These are phyloP conservation scores for Microtus pennsylvanicus DNA, from an alignment of 2,113 vertebrate genomes.

Conservation along the genomic window DNA sequence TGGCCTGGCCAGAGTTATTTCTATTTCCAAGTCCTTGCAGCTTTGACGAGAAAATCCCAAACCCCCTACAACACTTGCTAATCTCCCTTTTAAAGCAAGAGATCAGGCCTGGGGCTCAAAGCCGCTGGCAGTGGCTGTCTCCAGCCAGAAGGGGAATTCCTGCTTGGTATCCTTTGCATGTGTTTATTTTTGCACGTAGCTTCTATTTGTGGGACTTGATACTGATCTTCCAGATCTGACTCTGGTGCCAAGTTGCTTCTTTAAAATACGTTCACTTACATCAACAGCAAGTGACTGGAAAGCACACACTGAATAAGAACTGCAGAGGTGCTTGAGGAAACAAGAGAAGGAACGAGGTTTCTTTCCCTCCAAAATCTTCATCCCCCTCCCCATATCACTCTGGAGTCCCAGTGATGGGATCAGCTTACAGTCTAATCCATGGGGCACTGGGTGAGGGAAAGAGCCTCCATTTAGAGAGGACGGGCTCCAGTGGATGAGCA, in stretches of 20 bases:
- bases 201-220: constrained; percentile 72
- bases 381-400: fast-evolving
- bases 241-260: constrained; percentile 66
- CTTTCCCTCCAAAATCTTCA: not conserved
- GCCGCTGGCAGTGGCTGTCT: not conserved
- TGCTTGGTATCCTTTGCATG: constrained; percentile 7
- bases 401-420: fast-evolving
- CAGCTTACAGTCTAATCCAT: fast-evolving
- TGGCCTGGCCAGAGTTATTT: not conserved
- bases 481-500: not conserved
- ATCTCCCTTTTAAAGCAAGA: constrained; percentile 24
- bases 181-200: constrained; percentile 68
- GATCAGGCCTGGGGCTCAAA: constrained; percentile 46
- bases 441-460: not conserved
- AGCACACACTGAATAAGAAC: constrained; percentile 49
- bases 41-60: not conserved
- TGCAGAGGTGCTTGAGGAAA: not conserved
- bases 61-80: not conserved
- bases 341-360: not conserved
- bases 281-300: constrained; percentile 54
- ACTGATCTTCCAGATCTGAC: constrained; percentile 65
- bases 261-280: constrained; percentile 55
- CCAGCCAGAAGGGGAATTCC: not conserved
- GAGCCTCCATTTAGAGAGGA: not conserved
- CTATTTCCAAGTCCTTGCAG: constrained; percentile 26